Evolutionary conservation across 2,797 vertebrate genomes (phyloP), one percentile per base, ranked within the genome.

Genomic region (Selene dorsalis): DNA sequence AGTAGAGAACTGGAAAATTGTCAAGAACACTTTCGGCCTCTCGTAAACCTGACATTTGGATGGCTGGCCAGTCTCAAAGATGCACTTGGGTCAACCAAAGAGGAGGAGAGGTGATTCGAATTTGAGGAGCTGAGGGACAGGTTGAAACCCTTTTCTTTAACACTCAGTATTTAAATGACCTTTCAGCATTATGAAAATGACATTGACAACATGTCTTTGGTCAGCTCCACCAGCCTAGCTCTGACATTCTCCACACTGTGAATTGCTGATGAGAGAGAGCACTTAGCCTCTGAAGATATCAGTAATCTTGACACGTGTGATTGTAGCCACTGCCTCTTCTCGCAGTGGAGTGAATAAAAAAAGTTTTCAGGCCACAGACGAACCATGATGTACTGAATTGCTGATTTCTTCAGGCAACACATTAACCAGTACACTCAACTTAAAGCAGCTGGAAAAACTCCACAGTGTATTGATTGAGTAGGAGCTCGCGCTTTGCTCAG

Each of bases 291-390:
- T 35, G 45, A 82, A 83, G 76, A 84, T 67, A 89, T 93, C 89
- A 88, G 92, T 88, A 92, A 92, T 89, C 88, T 82, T 50, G 66
- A 90, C 92, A 89, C 73, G 82, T 91, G 84, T 92, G 87, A 90
- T 88, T 92, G 89, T 93, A 91, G 87, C 77, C 56, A 75, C 18
- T 13, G 63, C 66, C 80, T 88, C 67, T 72, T 88, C 74, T 75
- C 61, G 43, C 81, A 75, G 70, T 82, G 52, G 75, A 80, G 64
- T 26, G 28, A 67, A 77, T n/a, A 67, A 52, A 76, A 88, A 50
- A 53, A 75, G 72, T 73, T 86, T 84, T 85, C 64, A 77, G 81
- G 82, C 77, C 72, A 61, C 69, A 30, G 66, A 67, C 69, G 39
- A 77, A 56, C 71, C 66, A 38, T 67, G 69, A 83, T 85, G 73